Percentiles rank a stretch among this genome's conserved stretches.
Evolutionary conservation across 2,888 invertebrate species (phyloP).

Genomic region (Nymphalis urticae): DNA sequence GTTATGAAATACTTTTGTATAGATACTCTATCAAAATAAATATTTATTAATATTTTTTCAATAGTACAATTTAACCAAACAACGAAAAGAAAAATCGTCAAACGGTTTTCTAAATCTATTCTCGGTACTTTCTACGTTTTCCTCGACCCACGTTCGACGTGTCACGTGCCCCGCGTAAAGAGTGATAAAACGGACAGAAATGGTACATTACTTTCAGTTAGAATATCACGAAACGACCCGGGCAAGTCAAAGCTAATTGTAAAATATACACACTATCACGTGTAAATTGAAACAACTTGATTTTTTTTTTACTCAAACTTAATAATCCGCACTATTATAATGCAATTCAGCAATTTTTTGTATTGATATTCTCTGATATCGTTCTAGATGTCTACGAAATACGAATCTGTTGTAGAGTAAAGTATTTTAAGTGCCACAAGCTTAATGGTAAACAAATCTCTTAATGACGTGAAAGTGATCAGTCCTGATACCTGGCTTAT

Average conservation of each 20-base stretch:
- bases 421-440: no score
- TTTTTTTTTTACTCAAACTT: slow-evolving; percentile 22
- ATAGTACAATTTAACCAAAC: no score
- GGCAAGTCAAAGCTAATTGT: slow-evolving; percentile 47
- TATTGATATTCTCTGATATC: background rate
- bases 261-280: slow-evolving; percentile 44
- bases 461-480: no score
- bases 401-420: no score
- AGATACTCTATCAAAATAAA: no score
- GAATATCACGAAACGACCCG: slow-evolving; percentile 34
- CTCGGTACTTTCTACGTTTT: slow-evolving; percentile 21
- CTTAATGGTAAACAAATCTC: no score
- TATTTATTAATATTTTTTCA: no score
- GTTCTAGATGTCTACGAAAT: no score
- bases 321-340: background rate
- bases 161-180: slow-evolving; percentile 67
- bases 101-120: slow-evolving; percentile 8
- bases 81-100: background rate
- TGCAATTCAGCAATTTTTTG: background rate
- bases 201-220: slow-evolving; percentile 71
- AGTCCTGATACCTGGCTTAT: no score
- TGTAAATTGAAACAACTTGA: slow-evolving; percentile 32
- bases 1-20: no score
- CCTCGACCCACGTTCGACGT: slow-evolving; percentile 34
- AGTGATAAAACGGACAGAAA: slow-evolving; percentile 65